These are phyloP conservation scores for Hymenochirus boettgeri DNA, from an alignment of 2,113 vertebrate genomes.

Conservation along the genomic window DNA sequence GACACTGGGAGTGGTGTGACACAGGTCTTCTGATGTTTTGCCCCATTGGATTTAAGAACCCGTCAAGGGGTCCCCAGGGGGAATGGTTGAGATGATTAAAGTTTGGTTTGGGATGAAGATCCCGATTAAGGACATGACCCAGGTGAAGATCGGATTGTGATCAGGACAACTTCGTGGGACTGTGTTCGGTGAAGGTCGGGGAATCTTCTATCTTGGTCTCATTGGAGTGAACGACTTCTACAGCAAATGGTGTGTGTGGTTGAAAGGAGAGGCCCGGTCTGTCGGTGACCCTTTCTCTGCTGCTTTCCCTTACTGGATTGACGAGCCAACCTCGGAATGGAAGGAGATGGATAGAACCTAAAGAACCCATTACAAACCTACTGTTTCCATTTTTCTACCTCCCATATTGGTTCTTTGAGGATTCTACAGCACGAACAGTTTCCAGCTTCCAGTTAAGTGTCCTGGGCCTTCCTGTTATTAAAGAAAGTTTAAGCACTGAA, in stretches of 20 bases:
- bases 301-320: background rate
- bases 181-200: too few species aligned
- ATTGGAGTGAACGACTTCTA: background rate
- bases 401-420: too few species aligned
- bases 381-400: too few species aligned
- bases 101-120: background rate
- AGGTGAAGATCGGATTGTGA: background rate
- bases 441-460: too few species aligned
- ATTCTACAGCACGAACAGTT: too few species aligned
- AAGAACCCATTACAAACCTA: too few species aligned
- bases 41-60: background rate
- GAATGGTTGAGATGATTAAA: background rate
- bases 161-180: background rate
- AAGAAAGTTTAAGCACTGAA: too few species aligned
- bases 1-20: conserved; percentile 16
- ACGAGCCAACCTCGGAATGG: background rate
- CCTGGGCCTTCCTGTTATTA: too few species aligned
- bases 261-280: background rate
- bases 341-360: too few species aligned
- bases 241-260: background rate
- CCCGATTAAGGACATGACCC: background rate
- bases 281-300: conserved; percentile 22
- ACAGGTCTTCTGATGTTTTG: background rate
- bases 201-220: background rate
- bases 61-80: conserved; percentile 1